Percentiles rank a stretch among this genome's conserved stretches.
These are phyloP conservation scores for Ornithoptera priamus DNA, from an alignment of 2,888 invertebrate species.

Conservation along the genomic window DNA sequence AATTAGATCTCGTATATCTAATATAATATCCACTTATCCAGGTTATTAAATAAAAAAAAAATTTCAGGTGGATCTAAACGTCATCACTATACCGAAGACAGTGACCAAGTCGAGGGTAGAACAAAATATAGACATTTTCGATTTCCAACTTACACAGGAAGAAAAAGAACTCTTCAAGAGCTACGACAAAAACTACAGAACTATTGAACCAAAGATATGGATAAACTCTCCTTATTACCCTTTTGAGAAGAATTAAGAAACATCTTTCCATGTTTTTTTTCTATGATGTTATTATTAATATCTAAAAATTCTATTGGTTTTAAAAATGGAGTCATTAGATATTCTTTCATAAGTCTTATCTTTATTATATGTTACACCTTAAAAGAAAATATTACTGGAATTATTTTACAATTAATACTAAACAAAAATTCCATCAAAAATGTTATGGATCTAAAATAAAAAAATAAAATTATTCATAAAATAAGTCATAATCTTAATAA, in stretches of 20 bases:
- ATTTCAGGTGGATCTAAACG: slow-evolving; percentile 60
- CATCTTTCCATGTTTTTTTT: background rate
- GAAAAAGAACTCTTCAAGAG: slow-evolving; percentile 46
- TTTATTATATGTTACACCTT: no score
- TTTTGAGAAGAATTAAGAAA: slow-evolving; percentile 36
- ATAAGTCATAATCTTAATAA: no score
- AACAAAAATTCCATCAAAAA: no score
- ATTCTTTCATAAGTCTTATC: no score
- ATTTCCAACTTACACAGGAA: slow-evolving; percentile 51
- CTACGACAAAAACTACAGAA: slow-evolving; percentile 53
- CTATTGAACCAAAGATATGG: slow-evolving; percentile 47
- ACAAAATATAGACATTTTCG: slow-evolving; percentile 59
- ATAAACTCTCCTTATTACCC: slow-evolving; percentile 51
- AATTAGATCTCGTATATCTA: no score
- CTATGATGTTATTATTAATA: background rate
- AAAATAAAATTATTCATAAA: no score
- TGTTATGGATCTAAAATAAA: no score
- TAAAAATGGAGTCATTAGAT: no score
- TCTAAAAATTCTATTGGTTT: background rate
- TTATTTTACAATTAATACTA: no score
- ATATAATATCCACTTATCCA: background rate
- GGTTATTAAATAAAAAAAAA: background rate
- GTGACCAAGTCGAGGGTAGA: slow-evolving; percentile 49
- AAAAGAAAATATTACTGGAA: no score
- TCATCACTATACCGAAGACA: slow-evolving; percentile 63